phyloP scores from a whole-genome alignment of 2,797 vertebrate species.

The Tenualosa thibaudeaui region DNA sequence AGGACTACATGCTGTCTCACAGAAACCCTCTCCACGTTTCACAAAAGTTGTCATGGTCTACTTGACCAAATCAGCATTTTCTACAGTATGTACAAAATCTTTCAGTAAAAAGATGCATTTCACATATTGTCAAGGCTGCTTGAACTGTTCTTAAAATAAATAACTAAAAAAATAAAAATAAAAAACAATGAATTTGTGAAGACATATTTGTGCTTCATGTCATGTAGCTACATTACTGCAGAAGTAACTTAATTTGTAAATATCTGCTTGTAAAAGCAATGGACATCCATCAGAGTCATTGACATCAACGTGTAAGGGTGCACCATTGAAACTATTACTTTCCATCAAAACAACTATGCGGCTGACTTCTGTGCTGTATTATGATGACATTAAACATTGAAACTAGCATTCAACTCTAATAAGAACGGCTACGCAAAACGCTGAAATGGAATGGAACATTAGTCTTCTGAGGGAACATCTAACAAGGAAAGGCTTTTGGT shows the following conservation, averaged over 20 bases:
- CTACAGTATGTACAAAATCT: not conserved
- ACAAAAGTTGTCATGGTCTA: not conserved
- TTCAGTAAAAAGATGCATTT: not conserved
- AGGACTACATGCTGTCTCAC: not conserved
- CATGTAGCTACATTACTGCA: not conserved
- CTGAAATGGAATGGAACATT: not conserved
- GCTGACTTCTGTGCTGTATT: not conserved
- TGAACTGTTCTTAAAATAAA: not conserved
- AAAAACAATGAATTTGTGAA: not conserved
- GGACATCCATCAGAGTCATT: not conserved
- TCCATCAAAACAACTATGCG: not conserved
- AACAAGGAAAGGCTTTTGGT: conserved; percentile 9
- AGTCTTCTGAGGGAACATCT: not conserved
- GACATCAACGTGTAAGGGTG: not conserved
- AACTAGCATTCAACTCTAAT: not conserved
- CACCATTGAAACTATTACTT: not conserved
- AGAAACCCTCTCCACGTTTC: not conserved
- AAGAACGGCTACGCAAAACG: not conserved
- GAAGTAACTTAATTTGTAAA: not conserved
- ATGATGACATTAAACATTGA: not conserved
- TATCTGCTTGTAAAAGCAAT: not conserved
- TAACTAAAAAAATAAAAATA: not conserved
- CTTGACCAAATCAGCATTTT: not conserved
- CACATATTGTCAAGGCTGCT: not conserved
- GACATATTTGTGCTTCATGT: not conserved